These are phyloP conservation scores for Tetrapedia diversipes DNA, from an alignment of 2,888 invertebrate genomes.

Conservation along the genomic window DNA sequence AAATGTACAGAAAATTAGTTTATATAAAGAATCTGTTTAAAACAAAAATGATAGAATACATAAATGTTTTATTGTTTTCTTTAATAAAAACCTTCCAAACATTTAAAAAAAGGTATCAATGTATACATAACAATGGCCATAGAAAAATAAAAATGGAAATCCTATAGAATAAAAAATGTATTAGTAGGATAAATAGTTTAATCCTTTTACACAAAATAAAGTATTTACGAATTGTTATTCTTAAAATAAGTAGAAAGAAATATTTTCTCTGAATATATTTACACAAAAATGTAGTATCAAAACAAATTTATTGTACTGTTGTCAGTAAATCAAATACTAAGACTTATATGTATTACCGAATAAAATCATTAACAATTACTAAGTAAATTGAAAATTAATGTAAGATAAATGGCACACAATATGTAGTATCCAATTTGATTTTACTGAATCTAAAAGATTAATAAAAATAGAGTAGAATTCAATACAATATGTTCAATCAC, in stretches of 20 bases:
- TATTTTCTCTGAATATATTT: neutral
- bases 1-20: neutral
- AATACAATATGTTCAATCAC: neutral
- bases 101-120: neutral
- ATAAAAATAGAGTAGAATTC: slow-evolving; percentile 4
- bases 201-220: neutral
- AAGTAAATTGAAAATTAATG: too few relatives aligned
- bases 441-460: slow-evolving; percentile 5
- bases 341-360: neutral
- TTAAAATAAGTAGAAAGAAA: neutral
- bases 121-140: neutral
- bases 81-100: too few relatives aligned
- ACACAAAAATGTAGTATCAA: neutral
- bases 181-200: too few relatives aligned
- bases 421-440: neutral
- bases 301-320: neutral
- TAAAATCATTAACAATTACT: neutral
- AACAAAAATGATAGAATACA: neutral
- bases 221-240: neutral
- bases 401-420: neutral
- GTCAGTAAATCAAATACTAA: slow-evolving; percentile 8
- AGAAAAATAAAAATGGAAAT: too few relatives aligned
- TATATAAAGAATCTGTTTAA: neutral
- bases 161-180: too few relatives aligned
- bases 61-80: neutral